Conservation (phyloP, 2,888 invertebrate genomes). For the Limnephilus marmoratus region DNA sequence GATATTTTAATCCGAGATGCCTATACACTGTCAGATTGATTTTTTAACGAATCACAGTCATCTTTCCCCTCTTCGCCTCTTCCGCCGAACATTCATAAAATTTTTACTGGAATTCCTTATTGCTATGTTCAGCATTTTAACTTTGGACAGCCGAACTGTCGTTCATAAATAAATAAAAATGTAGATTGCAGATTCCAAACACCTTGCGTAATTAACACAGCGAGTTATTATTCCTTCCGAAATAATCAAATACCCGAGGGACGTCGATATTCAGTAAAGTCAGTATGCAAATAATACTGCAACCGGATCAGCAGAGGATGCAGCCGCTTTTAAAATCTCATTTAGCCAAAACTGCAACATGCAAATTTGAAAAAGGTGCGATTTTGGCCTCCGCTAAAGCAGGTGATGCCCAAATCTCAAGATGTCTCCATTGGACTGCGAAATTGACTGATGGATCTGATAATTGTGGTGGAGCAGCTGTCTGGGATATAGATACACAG, state of each 20-base stretch:
- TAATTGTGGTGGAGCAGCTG: slow-evolving; percentile 42
- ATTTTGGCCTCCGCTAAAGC: not conserved
- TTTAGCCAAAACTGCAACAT: not conserved
- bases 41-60: no score
- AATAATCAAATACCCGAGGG: not conserved
- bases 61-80: no score
- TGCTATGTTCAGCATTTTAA: not conserved
- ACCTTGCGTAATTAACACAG: not conserved
- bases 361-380: not conserved
- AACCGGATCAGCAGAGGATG: not conserved
- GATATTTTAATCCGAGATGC: no score
- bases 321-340: not conserved
- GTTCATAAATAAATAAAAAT: not conserved
- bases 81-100: no score
- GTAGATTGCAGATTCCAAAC: not conserved
- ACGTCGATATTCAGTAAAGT: not conserved
- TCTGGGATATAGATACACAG: not conserved
- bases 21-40: no score
- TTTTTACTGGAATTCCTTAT: no score
- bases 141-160: not conserved
- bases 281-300: not conserved
- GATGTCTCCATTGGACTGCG: slow-evolving; percentile 51
- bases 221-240: not conserved
- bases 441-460: slow-evolving; percentile 47
- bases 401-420: slow-evolving; percentile 39